Evolutionary conservation across 2,113 vertebrate species (phyloP).

Genomic region (Cygnus buccinator): DNA sequence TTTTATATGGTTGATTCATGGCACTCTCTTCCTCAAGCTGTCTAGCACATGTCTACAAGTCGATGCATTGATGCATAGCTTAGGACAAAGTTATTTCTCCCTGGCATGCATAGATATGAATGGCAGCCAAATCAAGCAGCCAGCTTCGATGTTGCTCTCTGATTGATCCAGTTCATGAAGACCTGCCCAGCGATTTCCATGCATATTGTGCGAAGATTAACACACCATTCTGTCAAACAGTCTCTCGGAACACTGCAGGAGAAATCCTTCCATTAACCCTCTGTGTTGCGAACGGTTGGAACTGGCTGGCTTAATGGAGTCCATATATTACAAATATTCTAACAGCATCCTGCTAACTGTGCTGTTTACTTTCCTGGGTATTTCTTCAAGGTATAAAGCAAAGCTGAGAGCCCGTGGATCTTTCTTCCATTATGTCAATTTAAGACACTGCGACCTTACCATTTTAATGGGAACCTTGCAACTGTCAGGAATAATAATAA

Average conservation of each 20-base stretch:
- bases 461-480: background rate
- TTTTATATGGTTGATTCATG: constrained; percentile 26
- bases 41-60: constrained; percentile 33
- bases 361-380: constrained; percentile 14
- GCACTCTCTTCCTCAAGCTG: constrained; percentile 8
- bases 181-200: background rate
- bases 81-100: constrained; percentile 23
- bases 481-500: background rate
- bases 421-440: background rate
- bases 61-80: background rate
- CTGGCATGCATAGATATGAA: background rate
- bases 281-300: background rate
- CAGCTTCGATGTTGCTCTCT: background rate
- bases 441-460: background rate
- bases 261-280: background rate
- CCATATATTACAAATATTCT: constrained; percentile 21
- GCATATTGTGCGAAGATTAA: background rate
- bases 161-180: constrained; percentile 6
- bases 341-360: background rate
- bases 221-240: background rate
- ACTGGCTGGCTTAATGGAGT: background rate
- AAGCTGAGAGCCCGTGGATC: background rate
- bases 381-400: background rate
- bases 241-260: background rate
- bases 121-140: background rate